A percentile compares a stretch with the other conserved stretches of the same genome.
Evolutionary conservation across 2,888 invertebrate species (phyloP).

Genomic region (Lasioglossum figueresi): DNA sequence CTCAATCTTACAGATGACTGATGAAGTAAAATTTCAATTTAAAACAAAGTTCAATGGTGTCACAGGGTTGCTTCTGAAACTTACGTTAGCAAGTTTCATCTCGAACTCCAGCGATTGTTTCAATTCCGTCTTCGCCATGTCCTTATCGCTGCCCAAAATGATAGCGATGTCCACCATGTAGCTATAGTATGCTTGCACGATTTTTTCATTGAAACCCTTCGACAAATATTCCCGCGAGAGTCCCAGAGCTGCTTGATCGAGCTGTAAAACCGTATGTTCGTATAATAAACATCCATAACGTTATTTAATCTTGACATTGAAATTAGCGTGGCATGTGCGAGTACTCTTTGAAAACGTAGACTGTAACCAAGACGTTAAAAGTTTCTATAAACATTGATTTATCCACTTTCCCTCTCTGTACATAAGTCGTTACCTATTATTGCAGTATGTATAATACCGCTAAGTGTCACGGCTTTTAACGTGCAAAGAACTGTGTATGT

Average conservation of each 20-base stretch:
- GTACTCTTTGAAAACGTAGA: not conserved
- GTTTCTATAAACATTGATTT: not conserved
- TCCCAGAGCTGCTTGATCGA: constrained; percentile 95
- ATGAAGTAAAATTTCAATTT: not conserved
- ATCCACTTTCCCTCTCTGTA: not conserved
- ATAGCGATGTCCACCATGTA: constrained; percentile 95
- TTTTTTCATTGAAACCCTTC: constrained; percentile 92
- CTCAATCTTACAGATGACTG: not conserved
- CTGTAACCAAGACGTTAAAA: not conserved
- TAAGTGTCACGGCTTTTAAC: not conserved
- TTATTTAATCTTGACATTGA: not conserved
- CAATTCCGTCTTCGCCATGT: constrained; percentile 89
- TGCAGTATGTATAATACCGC: not conserved
- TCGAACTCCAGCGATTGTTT: constrained; percentile 94
- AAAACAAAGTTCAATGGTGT: not conserved
- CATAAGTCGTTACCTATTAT: not conserved
- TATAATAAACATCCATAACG: not conserved
- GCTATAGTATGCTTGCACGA: constrained; percentile 93
- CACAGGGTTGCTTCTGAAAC: constrained; percentile 77
- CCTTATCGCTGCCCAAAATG: constrained; percentile 90
- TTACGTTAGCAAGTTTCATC: constrained; percentile 95
- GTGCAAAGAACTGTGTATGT: constrained; percentile 6
- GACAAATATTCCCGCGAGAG: constrained; percentile 93
- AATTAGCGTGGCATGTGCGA: not conserved
- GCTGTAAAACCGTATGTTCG: constrained; percentile 84